A percentile compares a stretch with the other conserved stretches of the same genome.
These are phyloP conservation scores for Vespertilio murinus DNA, from an alignment of 2,797 vertebrate genomes.

Conservation along the genomic window DNA sequence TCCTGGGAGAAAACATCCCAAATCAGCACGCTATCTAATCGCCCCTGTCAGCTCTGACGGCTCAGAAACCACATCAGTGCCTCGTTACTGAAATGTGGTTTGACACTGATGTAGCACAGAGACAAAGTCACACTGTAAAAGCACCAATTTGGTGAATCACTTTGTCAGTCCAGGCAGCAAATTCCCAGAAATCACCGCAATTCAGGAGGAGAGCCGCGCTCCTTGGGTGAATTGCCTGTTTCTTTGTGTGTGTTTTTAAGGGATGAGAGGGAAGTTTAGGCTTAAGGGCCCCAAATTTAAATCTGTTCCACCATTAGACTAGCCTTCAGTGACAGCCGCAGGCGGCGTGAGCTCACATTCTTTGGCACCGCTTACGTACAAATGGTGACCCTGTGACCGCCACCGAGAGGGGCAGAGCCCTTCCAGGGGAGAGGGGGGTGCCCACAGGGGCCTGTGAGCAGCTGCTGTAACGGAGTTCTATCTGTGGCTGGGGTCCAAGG, in stretches of 20 bases:
- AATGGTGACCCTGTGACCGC: neutral
- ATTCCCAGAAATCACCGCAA: neutral
- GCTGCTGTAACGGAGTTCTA: neutral
- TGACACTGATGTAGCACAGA: neutral
- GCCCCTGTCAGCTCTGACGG: neutral
- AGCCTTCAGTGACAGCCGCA: neutral
- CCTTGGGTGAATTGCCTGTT: neutral
- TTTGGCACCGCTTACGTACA: neutral
- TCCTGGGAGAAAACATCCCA: neutral
- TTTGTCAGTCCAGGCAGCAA: neutral
- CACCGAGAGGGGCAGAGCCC: neutral
- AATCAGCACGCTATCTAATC: neutral
- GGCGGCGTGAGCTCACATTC: neutral
- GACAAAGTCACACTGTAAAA: neutral
- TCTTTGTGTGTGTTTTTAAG: neutral
- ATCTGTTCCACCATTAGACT: rapidly evolving
- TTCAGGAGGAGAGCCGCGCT: neutral
- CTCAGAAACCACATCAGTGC: neutral
- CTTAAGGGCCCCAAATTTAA: neutral
- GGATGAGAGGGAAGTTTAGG: neutral
- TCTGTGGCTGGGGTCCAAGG: neutral
- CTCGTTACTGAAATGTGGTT: neutral
- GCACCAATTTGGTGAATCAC: neutral
- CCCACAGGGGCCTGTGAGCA: neutral
- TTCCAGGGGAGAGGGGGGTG: rapidly evolving